Percentiles rank a stretch among this genome's conserved stretches.
Conservation (phyloP, 2,797 vertebrate species). For the Lemur catta region DNA sequence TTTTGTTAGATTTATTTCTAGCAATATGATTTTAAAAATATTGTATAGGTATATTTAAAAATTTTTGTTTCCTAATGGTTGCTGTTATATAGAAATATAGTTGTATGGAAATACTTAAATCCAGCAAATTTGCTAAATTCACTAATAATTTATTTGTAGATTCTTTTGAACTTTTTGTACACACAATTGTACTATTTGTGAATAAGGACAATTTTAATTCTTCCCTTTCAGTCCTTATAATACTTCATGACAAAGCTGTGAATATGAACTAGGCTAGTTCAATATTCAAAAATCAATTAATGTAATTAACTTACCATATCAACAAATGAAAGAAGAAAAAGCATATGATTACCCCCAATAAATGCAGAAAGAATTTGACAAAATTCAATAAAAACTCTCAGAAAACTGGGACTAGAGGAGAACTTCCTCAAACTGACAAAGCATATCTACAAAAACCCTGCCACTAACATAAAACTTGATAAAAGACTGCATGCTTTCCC, state of each 20-base stretch:
- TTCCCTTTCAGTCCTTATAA: not conserved
- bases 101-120: not conserved
- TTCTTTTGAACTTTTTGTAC: not conserved
- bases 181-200: not conserved
- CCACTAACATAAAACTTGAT: not conserved
- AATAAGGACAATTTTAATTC: not conserved
- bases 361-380: not conserved
- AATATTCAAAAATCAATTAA: not conserved
- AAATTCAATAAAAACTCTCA: not conserved
- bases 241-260: not conserved
- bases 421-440: not conserved
- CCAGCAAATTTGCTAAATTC: not conserved
- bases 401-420: not conserved
- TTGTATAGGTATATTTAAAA: not conserved
- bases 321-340: not conserved
- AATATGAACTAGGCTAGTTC: not conserved
- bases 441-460: not conserved
- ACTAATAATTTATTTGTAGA: not conserved
- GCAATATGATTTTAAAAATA: not conserved
- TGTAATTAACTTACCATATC: not conserved
- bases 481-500: not conserved
- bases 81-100: not conserved
- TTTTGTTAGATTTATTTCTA: conserved; percentile 4
- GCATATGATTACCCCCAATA: not conserved
- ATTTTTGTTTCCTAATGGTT: not conserved